Evolutionary conservation across 1,140 invertebrate genomes (phyloP).

Genomic region (Apis florea): DNA sequence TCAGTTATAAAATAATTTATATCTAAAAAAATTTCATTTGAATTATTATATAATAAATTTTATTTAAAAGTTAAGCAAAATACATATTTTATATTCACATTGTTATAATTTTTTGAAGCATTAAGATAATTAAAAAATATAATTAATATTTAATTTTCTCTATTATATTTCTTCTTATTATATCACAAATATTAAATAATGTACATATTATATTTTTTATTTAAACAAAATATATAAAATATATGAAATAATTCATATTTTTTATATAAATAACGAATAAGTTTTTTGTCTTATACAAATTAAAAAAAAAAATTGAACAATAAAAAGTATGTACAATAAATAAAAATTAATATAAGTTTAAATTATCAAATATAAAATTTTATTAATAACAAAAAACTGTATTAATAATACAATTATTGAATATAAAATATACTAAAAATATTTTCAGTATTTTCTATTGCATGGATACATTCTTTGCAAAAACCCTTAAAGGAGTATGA

Average conservation of each 20-base stretch:
- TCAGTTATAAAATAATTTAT: not conserved
- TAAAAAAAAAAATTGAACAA: constrained; percentile 1
- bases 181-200: constrained; percentile 8
- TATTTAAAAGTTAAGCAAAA: not conserved
- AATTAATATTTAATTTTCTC: not conserved
- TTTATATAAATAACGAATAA: constrained; percentile 51
- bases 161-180: constrained; percentile 1
- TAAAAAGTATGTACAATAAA: constrained; percentile 22
- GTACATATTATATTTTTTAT: constrained; percentile 39
- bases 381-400: not conserved
- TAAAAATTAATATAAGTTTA: constrained; percentile 17
- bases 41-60: not conserved
- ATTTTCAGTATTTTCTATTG: constrained; percentile 28
- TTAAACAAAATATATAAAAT: constrained; percentile 42
- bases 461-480: constrained; percentile 48
- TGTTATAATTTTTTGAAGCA: not conserved
- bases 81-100: not conserved
- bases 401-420: constrained; percentile 23
- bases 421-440: not conserved
- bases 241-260: constrained; percentile 37
- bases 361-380: constrained; percentile 1
- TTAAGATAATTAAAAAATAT: not conserved
- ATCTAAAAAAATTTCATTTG: not conserved
- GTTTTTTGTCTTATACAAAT: constrained; percentile 54
- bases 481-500: constrained; percentile 49